Conservation (phyloP, 2,888 invertebrate species). For the Temnothorax rugatulus region DNA sequence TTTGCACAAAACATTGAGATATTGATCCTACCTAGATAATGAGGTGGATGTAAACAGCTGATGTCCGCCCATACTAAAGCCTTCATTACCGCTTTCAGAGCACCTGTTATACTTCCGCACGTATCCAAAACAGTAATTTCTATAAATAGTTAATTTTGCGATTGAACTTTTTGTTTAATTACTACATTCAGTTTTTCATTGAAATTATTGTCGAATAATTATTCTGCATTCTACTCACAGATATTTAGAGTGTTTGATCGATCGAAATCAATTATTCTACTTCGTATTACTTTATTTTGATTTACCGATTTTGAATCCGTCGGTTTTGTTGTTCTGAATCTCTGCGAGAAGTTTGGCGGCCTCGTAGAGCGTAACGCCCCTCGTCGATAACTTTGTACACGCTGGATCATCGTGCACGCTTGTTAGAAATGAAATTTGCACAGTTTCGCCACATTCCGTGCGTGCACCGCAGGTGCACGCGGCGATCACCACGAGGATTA, state of each 20-base stretch:
- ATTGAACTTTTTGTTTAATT: neutral
- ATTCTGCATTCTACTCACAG: neutral
- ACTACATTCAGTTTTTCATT: neutral
- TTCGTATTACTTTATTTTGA: neutral
- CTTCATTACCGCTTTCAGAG: conserved; percentile 84
- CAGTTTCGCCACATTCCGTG: conserved; percentile 78
- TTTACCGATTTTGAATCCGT: conserved; percentile 82
- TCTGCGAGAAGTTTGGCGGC: conserved; percentile 80
- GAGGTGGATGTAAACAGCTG: conserved; percentile 84
- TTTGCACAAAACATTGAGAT: neutral
- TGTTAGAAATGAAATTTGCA: conserved; percentile 80
- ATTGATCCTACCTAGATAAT: conserved; percentile 82
- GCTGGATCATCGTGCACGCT: conserved; percentile 81
- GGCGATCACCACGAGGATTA: conserved; percentile 74
- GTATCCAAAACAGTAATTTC: conserved; percentile 83
- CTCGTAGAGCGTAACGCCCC: conserved; percentile 81
- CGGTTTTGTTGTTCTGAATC: conserved; percentile 80
- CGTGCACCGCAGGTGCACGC: conserved; percentile 83
- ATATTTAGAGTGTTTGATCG: neutral
- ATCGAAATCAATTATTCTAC: neutral
- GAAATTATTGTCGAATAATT: neutral
- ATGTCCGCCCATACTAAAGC: conserved; percentile 84
- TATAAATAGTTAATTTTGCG: conserved; percentile 28
- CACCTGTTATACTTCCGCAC: conserved; percentile 84
- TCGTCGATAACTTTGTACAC: conserved; percentile 79